A percentile compares a stretch with the other conserved stretches of the same genome.
Evolutionary conservation across 2,113 vertebrate genomes (phyloP).

Genomic region (Ceuthmochares aereus): DNA sequence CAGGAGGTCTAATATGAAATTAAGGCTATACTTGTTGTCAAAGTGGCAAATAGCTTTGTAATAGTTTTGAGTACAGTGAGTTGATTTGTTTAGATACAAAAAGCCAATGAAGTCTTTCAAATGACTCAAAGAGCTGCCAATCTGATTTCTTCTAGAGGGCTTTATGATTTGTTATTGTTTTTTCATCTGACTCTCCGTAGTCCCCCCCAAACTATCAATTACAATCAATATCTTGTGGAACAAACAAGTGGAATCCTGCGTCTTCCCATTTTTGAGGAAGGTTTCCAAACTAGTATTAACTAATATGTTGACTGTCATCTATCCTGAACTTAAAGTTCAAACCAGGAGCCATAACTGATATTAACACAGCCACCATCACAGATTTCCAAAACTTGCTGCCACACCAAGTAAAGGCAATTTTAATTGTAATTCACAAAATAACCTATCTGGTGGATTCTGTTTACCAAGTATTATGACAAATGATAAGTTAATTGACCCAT

Average conservation of each 20-base stretch:
- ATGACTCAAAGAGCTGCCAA: background rate
- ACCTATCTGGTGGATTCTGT: background rate
- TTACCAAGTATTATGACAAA: background rate
- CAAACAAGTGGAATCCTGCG: background rate
- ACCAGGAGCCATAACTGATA: background rate
- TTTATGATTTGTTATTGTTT: background rate
- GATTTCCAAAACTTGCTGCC: background rate
- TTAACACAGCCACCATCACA: background rate
- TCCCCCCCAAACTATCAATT: background rate
- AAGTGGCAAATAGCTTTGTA: background rate
- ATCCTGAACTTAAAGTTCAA: background rate
- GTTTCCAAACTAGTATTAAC: background rate
- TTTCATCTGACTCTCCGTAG: background rate
- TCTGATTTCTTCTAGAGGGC: background rate
- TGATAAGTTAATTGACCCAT: background rate
- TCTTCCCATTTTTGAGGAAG: background rate
- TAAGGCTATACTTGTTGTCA: background rate
- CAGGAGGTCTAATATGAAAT: background rate
- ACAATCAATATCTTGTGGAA: background rate
- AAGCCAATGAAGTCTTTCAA: background rate
- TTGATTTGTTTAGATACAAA: background rate
- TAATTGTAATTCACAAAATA: background rate
- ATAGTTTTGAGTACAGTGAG: background rate
- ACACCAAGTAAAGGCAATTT: accelerated
- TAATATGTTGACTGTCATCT: background rate